phyloP scores from a whole-genome alignment of 2,888 invertebrate genomes.

The Limenitis camilla region DNA sequence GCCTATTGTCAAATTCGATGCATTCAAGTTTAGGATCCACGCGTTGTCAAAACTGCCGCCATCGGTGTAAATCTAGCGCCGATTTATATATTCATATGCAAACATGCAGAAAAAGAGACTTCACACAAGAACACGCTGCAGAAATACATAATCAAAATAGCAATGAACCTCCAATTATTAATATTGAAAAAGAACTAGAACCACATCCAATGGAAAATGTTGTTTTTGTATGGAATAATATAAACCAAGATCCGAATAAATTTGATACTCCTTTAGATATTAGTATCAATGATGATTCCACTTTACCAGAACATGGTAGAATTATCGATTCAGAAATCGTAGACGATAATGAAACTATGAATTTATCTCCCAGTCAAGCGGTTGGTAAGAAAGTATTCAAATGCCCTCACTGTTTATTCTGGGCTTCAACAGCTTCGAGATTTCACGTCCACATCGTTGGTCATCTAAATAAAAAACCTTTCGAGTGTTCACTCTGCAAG shows the following conservation, averaged over 20 bases:
- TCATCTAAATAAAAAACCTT: conserved; percentile 93
- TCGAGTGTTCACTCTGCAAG: conserved; percentile 94
- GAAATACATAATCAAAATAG: conserved; percentile 48
- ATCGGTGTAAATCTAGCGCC: conserved; percentile 88
- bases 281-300: conserved; percentile 63
- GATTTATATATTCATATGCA: conserved; percentile 85
- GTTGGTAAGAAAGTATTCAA: conserved; percentile 88
- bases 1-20: conserved; percentile 48
- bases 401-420: conserved; percentile 93
- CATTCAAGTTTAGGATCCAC: conserved; percentile 78
- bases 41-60: conserved; percentile 89
- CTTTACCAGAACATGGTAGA: conserved; percentile 51
- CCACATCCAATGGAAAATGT: conserved; percentile 87
- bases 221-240: conserved; percentile 87
- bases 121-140: conserved; percentile 37
- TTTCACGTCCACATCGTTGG: conserved; percentile 96
- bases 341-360: conserved; percentile 73
- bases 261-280: conserved; percentile 61
- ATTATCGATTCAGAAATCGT: conserved; percentile 52
- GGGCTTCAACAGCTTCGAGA: conserved; percentile 93
- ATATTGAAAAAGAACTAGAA: conserved; percentile 55
- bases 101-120: conserved; percentile 76
- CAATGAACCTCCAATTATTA: conserved; percentile 43
- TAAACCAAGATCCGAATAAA: conserved; percentile 60
- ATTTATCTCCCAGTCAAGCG: conserved; percentile 76